Conservation (phyloP, 1,140 invertebrate species). For the Ceratosolen fusciceps region DNA sequence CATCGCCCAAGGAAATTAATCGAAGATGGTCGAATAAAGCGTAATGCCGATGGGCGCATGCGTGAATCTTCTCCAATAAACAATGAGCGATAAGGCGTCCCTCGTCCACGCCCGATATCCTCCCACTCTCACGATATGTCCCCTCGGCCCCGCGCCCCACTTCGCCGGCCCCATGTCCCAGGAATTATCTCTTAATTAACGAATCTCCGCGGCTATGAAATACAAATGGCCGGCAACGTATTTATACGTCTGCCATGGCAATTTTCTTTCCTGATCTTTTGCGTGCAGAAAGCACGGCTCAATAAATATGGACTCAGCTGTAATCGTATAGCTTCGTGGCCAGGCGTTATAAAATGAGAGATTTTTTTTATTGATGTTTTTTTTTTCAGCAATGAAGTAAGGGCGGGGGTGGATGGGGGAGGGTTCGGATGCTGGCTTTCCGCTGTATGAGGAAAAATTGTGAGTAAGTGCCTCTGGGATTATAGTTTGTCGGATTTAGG, state of each 20-base stretch:
- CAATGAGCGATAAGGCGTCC: constrained; percentile 46
- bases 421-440: not conserved
- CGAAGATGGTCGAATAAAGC: not conserved
- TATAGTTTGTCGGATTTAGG: not conserved
- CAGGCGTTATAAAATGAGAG: not conserved
- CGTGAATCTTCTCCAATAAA: constrained; percentile 23
- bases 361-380: not conserved
- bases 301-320: constrained; percentile 19
- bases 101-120: constrained; percentile 9
- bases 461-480: not conserved
- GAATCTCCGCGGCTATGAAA: constrained; percentile 6
- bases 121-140: too few species aligned
- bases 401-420: too few species aligned
- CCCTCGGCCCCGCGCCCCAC: too few species aligned
- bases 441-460: not conserved
- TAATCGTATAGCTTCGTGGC: constrained; percentile 12
- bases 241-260: constrained; percentile 5
- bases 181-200: constrained; percentile 64
- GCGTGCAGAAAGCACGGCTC: not conserved
- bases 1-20: constrained; percentile 11
- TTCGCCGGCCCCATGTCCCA: too few species aligned
- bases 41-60: constrained; percentile 12
- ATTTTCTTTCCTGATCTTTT: constrained; percentile 18
- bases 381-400: not conserved
- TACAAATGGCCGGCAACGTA: constrained; percentile 1